Conservation (phyloP, 1,140 invertebrate species). For the Pomacea maculata region DNA sequence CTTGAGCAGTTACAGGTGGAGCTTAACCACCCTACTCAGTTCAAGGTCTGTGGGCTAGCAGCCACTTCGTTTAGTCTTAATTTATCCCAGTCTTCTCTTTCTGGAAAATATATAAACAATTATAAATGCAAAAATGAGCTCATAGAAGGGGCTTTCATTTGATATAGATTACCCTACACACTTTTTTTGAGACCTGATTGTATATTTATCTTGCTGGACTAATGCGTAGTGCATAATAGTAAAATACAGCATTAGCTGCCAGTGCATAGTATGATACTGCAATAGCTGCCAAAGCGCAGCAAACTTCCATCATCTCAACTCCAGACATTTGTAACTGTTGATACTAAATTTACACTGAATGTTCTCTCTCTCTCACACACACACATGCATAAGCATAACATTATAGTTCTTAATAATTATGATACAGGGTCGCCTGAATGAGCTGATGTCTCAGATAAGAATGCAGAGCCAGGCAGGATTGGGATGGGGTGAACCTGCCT, state of each 20-base stretch:
- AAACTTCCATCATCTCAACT: too few relatives aligned
- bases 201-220: background rate
- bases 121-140: background rate
- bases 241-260: too few relatives aligned
- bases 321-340: too few relatives aligned
- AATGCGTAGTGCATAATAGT: too few relatives aligned
- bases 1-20: conserved; percentile 86
- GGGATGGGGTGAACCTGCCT: conserved; percentile 63
- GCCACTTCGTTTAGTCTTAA: background rate
- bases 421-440: conserved; percentile 82
- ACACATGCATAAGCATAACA: too few relatives aligned
- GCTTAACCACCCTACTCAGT: conserved; percentile 89
- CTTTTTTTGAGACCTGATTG: background rate
- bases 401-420: background rate
- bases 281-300: too few relatives aligned
- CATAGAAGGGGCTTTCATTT: background rate
- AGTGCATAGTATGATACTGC: too few relatives aligned
- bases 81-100: background rate
- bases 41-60: conserved; percentile 73
- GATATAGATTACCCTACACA: too few relatives aligned
- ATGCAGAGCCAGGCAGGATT: conserved; percentile 76
- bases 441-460: conserved; percentile 86
- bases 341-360: too few relatives aligned
- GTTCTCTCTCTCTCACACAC: too few relatives aligned
- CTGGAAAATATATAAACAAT: background rate